Base-by-base conservation (phyloP, 1,140 invertebrate genomes). In the Mactra quadrangularis region DNA sequence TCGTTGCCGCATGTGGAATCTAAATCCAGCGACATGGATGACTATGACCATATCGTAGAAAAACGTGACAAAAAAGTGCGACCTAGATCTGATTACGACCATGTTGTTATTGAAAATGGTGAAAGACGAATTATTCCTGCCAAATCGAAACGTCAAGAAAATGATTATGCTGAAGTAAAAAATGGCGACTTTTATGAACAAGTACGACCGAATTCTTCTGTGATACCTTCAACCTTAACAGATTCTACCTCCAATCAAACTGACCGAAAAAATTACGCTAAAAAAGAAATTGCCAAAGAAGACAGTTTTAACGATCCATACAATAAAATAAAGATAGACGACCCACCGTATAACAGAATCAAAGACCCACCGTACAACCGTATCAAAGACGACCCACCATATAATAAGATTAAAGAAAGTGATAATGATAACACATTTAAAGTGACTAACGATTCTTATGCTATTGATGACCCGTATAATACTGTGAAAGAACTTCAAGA, bases 81-180 rank as follows among this genome's bases (percentile, higher is more conserved):
- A 62, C 59, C 70, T 3, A 27, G 68, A 22, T 82, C 79, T 31
- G 71, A 82, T 82, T 82, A 82, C 53, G 79, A 82, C 31, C 79
- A 82, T 64, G 79, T 82, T 50, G 79, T 82, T n/a, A 33, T 82
- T 35, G 79, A 74, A 52, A 55, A 29, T 55, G 70, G 60, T n/a
- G 41, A 52, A 52, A 64, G 60, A 41, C 55, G 29, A 35, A 66
- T 82, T 25, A 41, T 74, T 50, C 31, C 25, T 41, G 70, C 79
- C n/a, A 82, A 75, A 72, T 38, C 17, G 13, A 82, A 82, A 74
- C 9, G 66, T 2, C 62, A 82, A 52, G 79, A 74, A 52, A 75
- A 82, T 82, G 79, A 82, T 75, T 74, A 82, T 64, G 79, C 71
- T 38, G 79, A 82, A 75, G 79, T 82, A 1, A 38, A 71, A 50